Evolutionary conservation across 53 echinoderm and acorn worm species (phyloP), one percentile per base, ranked within the genome.

Genomic region (Patiria pectinifera): DNA sequence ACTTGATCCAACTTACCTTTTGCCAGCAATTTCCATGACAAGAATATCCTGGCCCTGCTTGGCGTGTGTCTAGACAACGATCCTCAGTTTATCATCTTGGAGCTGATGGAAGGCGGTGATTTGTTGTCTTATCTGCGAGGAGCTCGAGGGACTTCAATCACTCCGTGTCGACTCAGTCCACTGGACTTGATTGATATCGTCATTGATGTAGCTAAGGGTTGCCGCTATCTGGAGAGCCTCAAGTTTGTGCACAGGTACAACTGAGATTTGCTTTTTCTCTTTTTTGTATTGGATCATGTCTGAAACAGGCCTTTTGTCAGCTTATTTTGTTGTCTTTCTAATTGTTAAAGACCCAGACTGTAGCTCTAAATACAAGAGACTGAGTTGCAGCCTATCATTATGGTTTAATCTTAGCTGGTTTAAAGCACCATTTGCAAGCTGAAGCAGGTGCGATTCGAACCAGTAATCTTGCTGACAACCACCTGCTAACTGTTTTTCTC

Each of bases 31-130:
- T 99, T 99, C 93, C 94, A 97, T 72, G 95, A 99, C 81, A 93
- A 95, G 62, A 95, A 99, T 82, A 99, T 99, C 77, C 93, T 99
- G 18, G 83, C 83, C 4, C 92, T 99, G 3, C 93, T 99, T 18
- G 99, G 99, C 8, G 99, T 99, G 49, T 99, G 99, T 80, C 94
- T 99, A 8, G 95, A 99, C 92, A 99, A 99, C 59, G 99, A 99
- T 86, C 99, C 99, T 45, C 97, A 99, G 71, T 99, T 93, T 91
- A 97, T 99, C 62, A 96, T 99, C 85, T 86, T 97, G 47, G 99
- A 99, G 88, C 48, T 99, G 93, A 99, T 99, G 99, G 99, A 97
- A 85, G 99, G 97, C 0, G 99, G 99, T 81, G 99, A 99, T 75
- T 93, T 99, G 71, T 85, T 99, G 84, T 93, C 94, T 59, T 99